A percentile compares a stretch with the other conserved stretches of the same genome.
Evolutionary conservation across 1,140 invertebrate genomes (phyloP).

Genomic region (Anthonomus grandis): DNA sequence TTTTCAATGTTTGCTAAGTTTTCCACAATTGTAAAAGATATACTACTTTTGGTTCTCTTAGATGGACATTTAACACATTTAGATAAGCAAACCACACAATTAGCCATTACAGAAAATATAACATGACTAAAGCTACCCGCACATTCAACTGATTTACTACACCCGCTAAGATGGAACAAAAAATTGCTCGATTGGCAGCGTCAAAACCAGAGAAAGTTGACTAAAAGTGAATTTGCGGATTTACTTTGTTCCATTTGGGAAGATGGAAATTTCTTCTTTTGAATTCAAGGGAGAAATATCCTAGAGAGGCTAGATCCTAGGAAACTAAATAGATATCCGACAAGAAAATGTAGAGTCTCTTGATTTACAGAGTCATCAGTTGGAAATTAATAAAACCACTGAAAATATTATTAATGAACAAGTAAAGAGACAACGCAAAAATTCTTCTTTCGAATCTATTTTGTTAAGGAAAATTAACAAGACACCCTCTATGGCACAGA

Average conservation of each 20-base stretch:
- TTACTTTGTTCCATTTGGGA: constrained; percentile 1
- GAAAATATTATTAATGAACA: neutral
- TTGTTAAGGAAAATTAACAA: constrained; percentile 2
- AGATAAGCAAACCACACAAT: neutral
- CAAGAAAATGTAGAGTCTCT: neutral
- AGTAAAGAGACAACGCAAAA: neutral
- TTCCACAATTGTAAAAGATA: neutral
- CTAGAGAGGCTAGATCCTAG: neutral
- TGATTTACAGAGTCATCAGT: neutral
- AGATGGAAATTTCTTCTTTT: constrained; percentile 6
- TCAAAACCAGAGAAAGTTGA: too few relatives aligned
- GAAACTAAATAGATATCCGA: neutral
- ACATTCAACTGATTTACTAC: constrained; percentile 4
- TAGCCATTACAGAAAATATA: constrained; percentile 1
- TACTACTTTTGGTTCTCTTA: constrained; percentile 6
- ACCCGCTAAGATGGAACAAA: neutral
- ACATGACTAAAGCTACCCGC: constrained; percentile 3
- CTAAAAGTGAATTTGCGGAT: neutral
- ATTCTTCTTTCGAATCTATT: constrained; percentile 4
- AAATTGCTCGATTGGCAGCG: neutral
- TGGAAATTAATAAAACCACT: neutral
- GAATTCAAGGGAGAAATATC: constrained; percentile 5
- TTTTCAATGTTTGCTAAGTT: too few relatives aligned
- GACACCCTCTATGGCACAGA: neutral
- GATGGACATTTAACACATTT: neutral